Evolutionary conservation across 1,140 invertebrate genomes (phyloP), one percentile per base, ranked within the genome.

Genomic region (Drosophila mauritiana): DNA sequence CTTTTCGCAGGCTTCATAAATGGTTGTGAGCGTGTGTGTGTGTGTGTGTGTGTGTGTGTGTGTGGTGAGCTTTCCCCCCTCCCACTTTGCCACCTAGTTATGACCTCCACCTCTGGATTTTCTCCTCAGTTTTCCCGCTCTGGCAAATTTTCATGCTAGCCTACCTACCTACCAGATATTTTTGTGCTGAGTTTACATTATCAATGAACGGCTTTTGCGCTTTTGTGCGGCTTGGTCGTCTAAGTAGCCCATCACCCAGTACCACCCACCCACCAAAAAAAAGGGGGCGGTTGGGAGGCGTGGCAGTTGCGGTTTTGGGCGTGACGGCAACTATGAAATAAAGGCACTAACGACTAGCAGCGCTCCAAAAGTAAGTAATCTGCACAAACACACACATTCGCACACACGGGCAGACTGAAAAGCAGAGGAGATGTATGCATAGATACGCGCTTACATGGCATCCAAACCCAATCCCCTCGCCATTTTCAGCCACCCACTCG

Each of bases 171-270:
- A 59, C 52, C 17, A 82, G 70, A 79, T 88, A 86, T 82, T 82
- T 88, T 86, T 88, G 70, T 86, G 83, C 83, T 86, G 83, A 86
- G 83, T 83, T 89, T 88, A 73, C 84, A 88, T 88, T 88, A 88
- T 88, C 83, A 88, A 88, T 88, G 84, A 86, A 88, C 80, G 83
- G 72, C 83, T 86, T 88, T 75, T 56, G 73, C 70, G 82, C 74
- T 86, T 86, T 86, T 86, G 75, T 86, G 72, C 56, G 72, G 65
- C 51, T 45, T 58, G 79, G 54, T 82, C 49, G 78, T 72, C 83
- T 86, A 83, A 86, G 83, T 88, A 83, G 75, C 83, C 69, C 11
- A 22, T 8, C 17, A 15, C 12, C 11, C 2, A 10, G 5, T 6
- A 4, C 22, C 4, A 2, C 8, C 42, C 15, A 4, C 8, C 25